A percentile compares a stretch with the other conserved stretches of the same genome.
Evolutionary conservation across 1,140 invertebrate species (phyloP).

Genomic region (Bombus waltoni): DNA sequence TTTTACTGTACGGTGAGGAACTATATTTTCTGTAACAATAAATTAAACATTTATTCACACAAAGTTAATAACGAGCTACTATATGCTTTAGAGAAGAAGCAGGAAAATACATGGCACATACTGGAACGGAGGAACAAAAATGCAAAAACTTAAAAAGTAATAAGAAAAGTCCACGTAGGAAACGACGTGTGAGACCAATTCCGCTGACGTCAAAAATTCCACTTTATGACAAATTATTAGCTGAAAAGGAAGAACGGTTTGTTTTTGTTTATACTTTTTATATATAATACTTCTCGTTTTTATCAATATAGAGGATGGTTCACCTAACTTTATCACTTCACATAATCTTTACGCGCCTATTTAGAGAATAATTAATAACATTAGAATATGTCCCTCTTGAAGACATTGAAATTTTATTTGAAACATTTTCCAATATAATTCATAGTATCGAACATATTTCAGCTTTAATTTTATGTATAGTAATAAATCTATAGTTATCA

Average conservation of each 20-base stretch:
- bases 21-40: not conserved
- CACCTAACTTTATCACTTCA: too few species aligned
- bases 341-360: too few species aligned
- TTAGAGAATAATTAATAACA: too few species aligned
- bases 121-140: constrained; percentile 76
- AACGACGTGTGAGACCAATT: constrained; percentile 84
- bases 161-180: constrained; percentile 76
- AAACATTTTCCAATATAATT: too few species aligned
- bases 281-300: not conserved
- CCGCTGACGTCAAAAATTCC: constrained; percentile 87
- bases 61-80: not conserved
- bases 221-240: constrained; percentile 87
- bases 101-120: constrained; percentile 80
- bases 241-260: constrained; percentile 87
- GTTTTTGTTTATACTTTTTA: constrained; percentile 35
- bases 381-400: too few species aligned
- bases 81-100: constrained; percentile 85
- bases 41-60: not conserved
- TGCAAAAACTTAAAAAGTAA: constrained; percentile 79
- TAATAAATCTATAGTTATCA: not conserved
- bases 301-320: not conserved
- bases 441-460: too few species aligned
- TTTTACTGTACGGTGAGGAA: constrained; percentile 85
- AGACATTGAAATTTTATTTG: too few species aligned
- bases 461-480: not conserved